Evolutionary conservation across 2,113 vertebrate genomes (phyloP).

Genomic region (Mastomys coucha): DNA sequence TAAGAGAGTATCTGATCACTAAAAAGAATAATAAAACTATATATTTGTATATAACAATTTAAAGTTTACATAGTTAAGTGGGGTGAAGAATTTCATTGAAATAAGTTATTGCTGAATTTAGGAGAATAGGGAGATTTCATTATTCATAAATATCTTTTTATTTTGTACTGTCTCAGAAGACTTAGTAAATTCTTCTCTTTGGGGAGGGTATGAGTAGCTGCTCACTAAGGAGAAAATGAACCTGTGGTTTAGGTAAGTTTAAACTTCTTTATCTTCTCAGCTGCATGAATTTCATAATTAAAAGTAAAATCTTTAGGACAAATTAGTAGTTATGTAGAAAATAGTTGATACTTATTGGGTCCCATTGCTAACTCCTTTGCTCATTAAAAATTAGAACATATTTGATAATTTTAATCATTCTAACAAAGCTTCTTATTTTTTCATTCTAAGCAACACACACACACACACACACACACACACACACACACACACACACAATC

Average conservation of each 20-base stretch:
- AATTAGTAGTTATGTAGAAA: neutral
- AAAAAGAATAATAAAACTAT: neutral
- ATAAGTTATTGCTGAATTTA: neutral
- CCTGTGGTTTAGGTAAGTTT: neutral
- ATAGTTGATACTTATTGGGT: neutral
- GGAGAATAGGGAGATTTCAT: neutral
- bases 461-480: constrained; percentile 45
- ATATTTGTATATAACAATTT: neutral
- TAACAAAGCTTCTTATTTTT: constrained; percentile 43
- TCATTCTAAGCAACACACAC: constrained; percentile 29
- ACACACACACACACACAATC: constrained; percentile 18
- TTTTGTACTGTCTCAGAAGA: neutral
- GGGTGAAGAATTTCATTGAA: neutral
- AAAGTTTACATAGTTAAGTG: neutral
- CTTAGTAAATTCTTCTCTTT: neutral
- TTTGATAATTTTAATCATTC: constrained; percentile 15
- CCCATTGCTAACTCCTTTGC: neutral
- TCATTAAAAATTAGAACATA: neutral
- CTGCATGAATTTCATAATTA: neutral
- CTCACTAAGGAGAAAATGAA: neutral
- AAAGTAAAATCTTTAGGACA: neutral
- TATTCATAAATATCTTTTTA: neutral
- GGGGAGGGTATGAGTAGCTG: neutral
- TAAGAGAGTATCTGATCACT: neutral
- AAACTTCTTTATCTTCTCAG: neutral